These are phyloP conservation scores for Torymus auratus DNA, from an alignment of 2,888 invertebrate species.

Conservation along the genomic window DNA sequence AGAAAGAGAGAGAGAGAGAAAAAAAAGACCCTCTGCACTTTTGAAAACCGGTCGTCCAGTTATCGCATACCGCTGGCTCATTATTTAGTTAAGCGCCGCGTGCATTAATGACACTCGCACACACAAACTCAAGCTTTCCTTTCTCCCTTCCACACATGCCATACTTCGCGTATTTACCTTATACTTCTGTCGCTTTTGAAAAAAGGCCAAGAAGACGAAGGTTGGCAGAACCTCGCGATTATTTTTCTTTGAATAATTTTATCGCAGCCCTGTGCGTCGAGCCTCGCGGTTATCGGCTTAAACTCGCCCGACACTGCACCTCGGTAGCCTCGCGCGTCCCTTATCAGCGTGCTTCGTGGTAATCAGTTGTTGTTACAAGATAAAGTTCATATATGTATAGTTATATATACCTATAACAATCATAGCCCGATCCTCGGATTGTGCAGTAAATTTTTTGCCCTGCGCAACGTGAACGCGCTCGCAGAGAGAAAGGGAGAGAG, in stretches of 20 bases:
- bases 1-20: not conserved
- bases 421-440: not conserved
- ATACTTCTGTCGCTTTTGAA: slow-evolving; percentile 6
- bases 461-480: not conserved
- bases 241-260: slow-evolving; percentile 46
- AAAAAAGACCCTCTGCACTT: slow-evolving; percentile 28
- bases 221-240: slow-evolving; percentile 6
- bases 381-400: not conserved
- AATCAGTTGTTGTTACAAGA: slow-evolving; percentile 55
- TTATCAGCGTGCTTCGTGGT: slow-evolving; percentile 31
- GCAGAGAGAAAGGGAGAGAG: not conserved
- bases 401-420: slow-evolving; percentile 25
- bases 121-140: slow-evolving; percentile 2
- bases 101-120: slow-evolving; percentile 37
- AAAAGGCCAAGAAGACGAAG: not conserved
- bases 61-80: slow-evolving; percentile 39
- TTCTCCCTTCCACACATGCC: not conserved
- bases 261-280: slow-evolving; percentile 20
- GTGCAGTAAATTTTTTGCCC: slow-evolving; percentile 1
- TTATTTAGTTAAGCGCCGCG: slow-evolving; percentile 48
- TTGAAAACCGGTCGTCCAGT: slow-evolving; percentile 33
- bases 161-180: slow-evolving; percentile 4
- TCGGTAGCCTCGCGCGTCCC: no score
- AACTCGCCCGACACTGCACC: no score
- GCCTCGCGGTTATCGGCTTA: slow-evolving; percentile 17